Evolutionary conservation across 2,888 invertebrate species (phyloP).

Genomic region (Nasonia oneida): DNA sequence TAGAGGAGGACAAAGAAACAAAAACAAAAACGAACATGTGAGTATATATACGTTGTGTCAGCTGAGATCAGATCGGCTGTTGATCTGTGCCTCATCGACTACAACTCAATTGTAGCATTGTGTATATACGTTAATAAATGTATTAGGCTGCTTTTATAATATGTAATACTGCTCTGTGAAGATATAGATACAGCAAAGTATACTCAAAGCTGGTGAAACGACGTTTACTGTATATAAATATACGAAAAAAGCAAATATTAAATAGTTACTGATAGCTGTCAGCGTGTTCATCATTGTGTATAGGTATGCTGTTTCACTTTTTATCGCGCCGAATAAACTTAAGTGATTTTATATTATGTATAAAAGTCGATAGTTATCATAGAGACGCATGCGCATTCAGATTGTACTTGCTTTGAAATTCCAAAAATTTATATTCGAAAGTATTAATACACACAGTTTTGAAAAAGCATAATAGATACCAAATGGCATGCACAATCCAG

Average conservation of each 20-base stretch:
- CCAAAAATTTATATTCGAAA: not conserved
- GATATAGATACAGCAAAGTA: not conserved
- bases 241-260: not conserved
- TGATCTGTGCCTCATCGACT: conserved; percentile 27
- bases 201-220: not conserved
- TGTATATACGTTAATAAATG: not conserved
- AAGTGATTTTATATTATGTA: not conserved
- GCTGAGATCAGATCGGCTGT: conserved; percentile 65
- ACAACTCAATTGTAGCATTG: not conserved
- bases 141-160: not conserved
- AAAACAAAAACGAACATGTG: conserved; percentile 78
- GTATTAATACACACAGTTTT: not conserved
- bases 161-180: not conserved
- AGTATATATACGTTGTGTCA: conserved; percentile 78
- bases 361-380: not conserved
- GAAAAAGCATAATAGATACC: not conserved
- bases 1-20: conserved; percentile 38
- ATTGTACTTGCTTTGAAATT: not conserved
- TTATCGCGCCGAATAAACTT: not conserved
- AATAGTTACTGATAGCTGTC: not conserved
- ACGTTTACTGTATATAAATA: not conserved
- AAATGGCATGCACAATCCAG: not conserved
- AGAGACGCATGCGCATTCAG: conserved; percentile 1
- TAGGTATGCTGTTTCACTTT: not conserved
- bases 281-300: not conserved